Conservation (phyloP, 2,888 invertebrate genomes). For the Clanis bilineata region DNA sequence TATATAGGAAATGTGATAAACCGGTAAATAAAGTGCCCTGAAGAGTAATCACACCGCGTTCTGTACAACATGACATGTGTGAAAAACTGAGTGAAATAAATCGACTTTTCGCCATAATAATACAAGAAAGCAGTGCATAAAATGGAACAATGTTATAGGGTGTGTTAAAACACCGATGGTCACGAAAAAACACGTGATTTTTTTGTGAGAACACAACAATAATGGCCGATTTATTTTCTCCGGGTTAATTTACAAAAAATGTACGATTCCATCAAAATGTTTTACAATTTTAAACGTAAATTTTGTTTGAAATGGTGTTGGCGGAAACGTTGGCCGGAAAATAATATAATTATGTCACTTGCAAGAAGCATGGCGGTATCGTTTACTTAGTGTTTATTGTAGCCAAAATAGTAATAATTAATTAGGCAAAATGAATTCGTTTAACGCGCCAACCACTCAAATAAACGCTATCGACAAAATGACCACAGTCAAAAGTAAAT, state of each 20-base stretch:
- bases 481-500: slow-evolving; percentile 78
- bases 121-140: slow-evolving; percentile 4
- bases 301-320: slow-evolving; percentile 75
- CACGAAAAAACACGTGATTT: slow-evolving; percentile 18
- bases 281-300: slow-evolving; percentile 58
- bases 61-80: slow-evolving; percentile 41
- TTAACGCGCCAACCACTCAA: slow-evolving; percentile 75
- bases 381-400: slow-evolving; percentile 21
- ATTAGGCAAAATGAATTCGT: slow-evolving; percentile 68
- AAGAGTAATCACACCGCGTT: slow-evolving; percentile 23
- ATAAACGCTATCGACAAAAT: slow-evolving; percentile 75
- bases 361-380: slow-evolving; percentile 9
- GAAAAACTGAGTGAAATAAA: slow-evolving; percentile 21
- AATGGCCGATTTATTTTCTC: slow-evolving; percentile 64
- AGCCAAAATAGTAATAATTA: slow-evolving; percentile 30
- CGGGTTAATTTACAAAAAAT: slow-evolving; percentile 58
- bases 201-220: slow-evolving; percentile 40
- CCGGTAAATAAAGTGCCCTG: slow-evolving; percentile 15
- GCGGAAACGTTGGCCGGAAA: slow-evolving; percentile 70
- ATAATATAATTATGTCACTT: slow-evolving; percentile 21
- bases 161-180: neutral
- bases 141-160: neutral
- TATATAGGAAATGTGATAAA: slow-evolving; percentile 29
- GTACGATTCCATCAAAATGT: slow-evolving; percentile 64
- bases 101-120: neutral